Evolutionary conservation across 2,888 invertebrate genomes (phyloP).

Genomic region (Euphydryas editha): DNA sequence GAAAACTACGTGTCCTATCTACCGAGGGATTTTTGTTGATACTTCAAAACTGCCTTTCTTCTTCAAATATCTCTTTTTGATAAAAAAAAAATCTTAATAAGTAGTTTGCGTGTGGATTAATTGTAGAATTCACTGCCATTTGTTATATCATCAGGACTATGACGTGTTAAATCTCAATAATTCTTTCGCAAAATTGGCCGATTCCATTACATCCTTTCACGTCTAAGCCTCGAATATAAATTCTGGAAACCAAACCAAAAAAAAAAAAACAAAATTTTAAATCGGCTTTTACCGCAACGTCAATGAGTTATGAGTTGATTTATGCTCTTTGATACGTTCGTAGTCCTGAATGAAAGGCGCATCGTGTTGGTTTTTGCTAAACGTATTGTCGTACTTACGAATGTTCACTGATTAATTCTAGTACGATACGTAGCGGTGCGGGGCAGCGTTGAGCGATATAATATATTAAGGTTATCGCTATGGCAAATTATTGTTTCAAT

Average conservation of each 20-base stretch:
- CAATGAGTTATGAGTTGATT: constrained; percentile 15
- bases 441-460: background rate
- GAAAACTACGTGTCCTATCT: too few species aligned
- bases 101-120: background rate
- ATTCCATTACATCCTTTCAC: constrained; percentile 9
- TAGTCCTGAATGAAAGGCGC: constrained; percentile 11
- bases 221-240: constrained; percentile 15
- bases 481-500: too few species aligned
- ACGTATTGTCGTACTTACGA: background rate
- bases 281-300: constrained; percentile 27
- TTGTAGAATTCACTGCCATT: background rate
- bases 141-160: background rate
- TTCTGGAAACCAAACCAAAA: constrained; percentile 28
- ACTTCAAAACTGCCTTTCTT: too few species aligned
- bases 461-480: background rate
- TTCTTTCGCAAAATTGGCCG: background rate
- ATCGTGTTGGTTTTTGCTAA: constrained; percentile 5
- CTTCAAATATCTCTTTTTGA: too few species aligned
- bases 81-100: too few species aligned
- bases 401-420: background rate
- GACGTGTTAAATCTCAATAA: background rate
- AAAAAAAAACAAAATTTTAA: constrained; percentile 30
- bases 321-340: constrained; percentile 16
- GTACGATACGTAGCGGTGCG: background rate
- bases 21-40: too few species aligned